phyloP scores from a whole-genome alignment of 2,113 vertebrate genomes.

The Aplodontia rufa region DNA sequence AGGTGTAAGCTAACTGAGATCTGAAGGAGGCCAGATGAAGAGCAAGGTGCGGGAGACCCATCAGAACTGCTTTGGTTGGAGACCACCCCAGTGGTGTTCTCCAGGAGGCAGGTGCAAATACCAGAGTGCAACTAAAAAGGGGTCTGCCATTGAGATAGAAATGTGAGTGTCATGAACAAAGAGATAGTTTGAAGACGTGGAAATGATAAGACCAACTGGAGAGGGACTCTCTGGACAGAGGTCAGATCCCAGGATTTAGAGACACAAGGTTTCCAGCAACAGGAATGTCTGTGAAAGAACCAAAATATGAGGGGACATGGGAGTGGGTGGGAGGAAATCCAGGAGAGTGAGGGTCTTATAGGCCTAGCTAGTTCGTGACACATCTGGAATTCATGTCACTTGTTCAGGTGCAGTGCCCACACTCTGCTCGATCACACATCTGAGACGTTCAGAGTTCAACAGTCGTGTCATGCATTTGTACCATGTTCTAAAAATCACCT shows the following conservation, averaged over 20 bases:
- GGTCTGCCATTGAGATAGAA: neutral
- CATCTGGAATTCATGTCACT: neutral
- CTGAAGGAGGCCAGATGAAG: neutral
- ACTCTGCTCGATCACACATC: too few species aligned
- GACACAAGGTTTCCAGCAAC: neutral
- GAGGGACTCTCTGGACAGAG: neutral
- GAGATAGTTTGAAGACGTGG: too few species aligned
- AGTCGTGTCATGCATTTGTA: too few species aligned
- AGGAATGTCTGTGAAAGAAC: too few species aligned
- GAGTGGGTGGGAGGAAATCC: neutral
- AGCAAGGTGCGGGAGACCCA: neutral
- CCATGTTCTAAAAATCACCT: rapidly evolving
- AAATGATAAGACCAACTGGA: neutral
- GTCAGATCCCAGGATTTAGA: neutral
- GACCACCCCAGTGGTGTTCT: too few species aligned
- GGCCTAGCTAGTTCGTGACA: rapidly evolving
- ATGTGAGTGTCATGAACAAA: neutral
- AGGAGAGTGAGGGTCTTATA: neutral
- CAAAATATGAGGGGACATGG: neutral
- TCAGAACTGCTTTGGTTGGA: neutral
- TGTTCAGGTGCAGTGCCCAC: neutral
- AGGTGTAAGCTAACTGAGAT: neutral
- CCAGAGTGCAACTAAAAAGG: neutral
- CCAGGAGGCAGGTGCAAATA: neutral
- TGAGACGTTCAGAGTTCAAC: neutral